A percentile compares a stretch with the other conserved stretches of the same genome.
These are phyloP conservation scores for Thomomys bottae DNA, from an alignment of 2,113 vertebrate species.

Conservation along the genomic window DNA sequence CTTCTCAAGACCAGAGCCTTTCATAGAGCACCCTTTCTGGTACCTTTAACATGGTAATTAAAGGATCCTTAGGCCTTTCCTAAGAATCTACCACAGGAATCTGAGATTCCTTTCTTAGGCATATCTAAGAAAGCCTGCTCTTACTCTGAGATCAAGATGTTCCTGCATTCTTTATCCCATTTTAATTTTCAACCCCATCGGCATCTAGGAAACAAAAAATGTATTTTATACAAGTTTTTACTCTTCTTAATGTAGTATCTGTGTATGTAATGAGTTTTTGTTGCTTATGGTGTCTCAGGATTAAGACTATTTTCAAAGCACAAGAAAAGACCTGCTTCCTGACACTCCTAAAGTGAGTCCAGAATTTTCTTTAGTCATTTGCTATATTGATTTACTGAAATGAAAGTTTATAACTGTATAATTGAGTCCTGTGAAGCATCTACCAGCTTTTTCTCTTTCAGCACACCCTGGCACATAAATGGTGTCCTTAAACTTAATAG, in stretches of 20 bases:
- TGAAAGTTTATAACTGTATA: slow-evolving; percentile 6
- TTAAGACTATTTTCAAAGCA: slow-evolving; percentile 19
- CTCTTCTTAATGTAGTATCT: slow-evolving; percentile 19
- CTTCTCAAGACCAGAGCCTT: background rate
- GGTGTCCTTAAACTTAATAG: background rate
- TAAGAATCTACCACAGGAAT: background rate
- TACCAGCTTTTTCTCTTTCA: background rate
- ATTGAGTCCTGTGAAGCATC: background rate
- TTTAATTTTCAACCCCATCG: slow-evolving; percentile 30
- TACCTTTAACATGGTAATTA: background rate
- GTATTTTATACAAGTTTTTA: slow-evolving; percentile 9
- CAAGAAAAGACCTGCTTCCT: slow-evolving; percentile 27
- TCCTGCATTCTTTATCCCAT: background rate
- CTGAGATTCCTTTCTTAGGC: background rate
- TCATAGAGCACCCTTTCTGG: background rate
- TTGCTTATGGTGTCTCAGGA: background rate
- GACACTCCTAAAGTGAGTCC: background rate
- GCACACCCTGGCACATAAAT: background rate
- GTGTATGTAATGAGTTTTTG: background rate
- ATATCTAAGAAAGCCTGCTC: background rate
- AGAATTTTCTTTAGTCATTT: slow-evolving; percentile 44
- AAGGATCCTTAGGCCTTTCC: background rate
- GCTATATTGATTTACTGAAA: slow-evolving; percentile 5
- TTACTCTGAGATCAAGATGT: background rate
- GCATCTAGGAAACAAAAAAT: slow-evolving; percentile 16